Percentiles rank a stretch among this genome's conserved stretches.
phyloP scores from a whole-genome alignment of 53 echinoderm and acorn worm genomes.

The Pentamera pediparva region DNA sequence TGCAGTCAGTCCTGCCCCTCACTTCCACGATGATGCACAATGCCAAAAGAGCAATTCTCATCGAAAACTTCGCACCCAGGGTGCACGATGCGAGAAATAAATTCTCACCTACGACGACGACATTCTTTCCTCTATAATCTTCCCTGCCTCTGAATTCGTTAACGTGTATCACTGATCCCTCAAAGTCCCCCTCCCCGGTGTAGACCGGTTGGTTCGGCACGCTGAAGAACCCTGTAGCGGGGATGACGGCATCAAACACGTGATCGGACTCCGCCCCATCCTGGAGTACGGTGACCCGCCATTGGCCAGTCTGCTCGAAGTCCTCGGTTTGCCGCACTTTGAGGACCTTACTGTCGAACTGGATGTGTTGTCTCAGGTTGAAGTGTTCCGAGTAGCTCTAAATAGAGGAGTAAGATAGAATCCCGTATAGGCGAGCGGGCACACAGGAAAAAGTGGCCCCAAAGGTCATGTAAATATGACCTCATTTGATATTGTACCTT shows the following conservation, averaged over 20 bases:
- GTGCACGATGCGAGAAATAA: no score
- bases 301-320: slow-evolving; percentile 59
- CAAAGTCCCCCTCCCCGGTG: slow-evolving; percentile 63
- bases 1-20: no score
- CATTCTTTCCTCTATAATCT: slow-evolving; percentile 52
- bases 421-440: no score
- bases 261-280: slow-evolving; percentile 40
- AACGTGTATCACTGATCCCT: slow-evolving; percentile 63
- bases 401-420: no score
- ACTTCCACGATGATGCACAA: no score
- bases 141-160: slow-evolving; percentile 59
- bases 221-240: slow-evolving; percentile 62
- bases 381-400: slow-evolving; percentile 67
- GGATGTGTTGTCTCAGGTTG: slow-evolving; percentile 51
- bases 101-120: slow-evolving; percentile 74
- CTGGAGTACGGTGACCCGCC: slow-evolving; percentile 52
- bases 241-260: slow-evolving; percentile 72
- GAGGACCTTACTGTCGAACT: slow-evolving; percentile 40
- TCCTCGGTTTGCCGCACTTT: slow-evolving; percentile 52
- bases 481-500: no score
- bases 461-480: no score
- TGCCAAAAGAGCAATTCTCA: no score
- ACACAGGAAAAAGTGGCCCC: no score
- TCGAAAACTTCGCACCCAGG: no score
- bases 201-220: slow-evolving; percentile 43